Percentiles rank a stretch among this genome's conserved stretches.
These are phyloP conservation scores for Protaetia brevitarsis DNA, from an alignment of 1,140 invertebrate species.

Conservation along the genomic window DNA sequence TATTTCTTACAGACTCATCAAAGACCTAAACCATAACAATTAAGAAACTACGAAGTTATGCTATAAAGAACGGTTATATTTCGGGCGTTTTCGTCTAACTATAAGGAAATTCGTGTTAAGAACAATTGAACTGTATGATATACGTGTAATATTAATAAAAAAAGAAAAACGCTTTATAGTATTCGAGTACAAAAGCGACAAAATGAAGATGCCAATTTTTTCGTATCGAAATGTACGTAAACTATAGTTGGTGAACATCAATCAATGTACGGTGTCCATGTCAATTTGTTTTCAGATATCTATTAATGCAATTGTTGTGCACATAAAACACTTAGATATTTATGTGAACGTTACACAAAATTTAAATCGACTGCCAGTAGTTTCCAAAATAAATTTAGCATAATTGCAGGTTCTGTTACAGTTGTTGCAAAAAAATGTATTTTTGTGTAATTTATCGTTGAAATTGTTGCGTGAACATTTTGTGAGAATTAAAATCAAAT, in stretches of 20 bases:
- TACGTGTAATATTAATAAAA: background rate
- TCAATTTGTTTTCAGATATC: background rate
- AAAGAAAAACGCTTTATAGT: background rate
- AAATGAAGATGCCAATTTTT: background rate
- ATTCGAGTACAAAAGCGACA: conserved; percentile 14
- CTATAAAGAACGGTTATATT: conserved; percentile 1
- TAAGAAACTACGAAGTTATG: conserved; percentile 16
- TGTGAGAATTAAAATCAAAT: too few species aligned
- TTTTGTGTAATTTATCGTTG: too few species aligned
- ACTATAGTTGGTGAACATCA: background rate
- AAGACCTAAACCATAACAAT: conserved; percentile 16
- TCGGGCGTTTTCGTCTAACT: background rate
- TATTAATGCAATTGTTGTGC: too few species aligned
- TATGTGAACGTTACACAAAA: too few species aligned
- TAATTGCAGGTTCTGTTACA: too few species aligned
- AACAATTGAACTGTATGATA: background rate
- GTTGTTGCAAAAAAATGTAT: too few species aligned
- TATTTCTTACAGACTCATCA: conserved; percentile 16
- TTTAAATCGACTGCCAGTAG: too few species aligned
- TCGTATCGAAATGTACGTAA: background rate
- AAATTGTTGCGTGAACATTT: too few species aligned
- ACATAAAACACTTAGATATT: too few species aligned
- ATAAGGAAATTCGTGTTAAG: background rate
- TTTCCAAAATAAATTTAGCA: too few species aligned
- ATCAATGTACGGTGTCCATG: conserved; percentile 6